These are phyloP conservation scores for Trachemys scripta DNA, from an alignment of 2,113 vertebrate species.

Conservation along the genomic window DNA sequence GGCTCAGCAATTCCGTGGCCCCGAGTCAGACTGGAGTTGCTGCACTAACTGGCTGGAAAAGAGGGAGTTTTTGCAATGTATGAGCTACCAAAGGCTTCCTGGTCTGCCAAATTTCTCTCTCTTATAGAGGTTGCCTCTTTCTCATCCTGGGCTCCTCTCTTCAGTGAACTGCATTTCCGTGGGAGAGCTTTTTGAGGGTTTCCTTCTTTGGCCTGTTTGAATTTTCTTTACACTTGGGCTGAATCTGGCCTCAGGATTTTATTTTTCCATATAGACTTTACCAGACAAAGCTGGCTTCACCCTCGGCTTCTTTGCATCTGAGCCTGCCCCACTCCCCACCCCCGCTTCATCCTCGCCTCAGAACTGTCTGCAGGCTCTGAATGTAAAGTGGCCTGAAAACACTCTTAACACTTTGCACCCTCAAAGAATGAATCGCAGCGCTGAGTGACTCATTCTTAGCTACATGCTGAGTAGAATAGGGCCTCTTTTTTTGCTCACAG, in stretches of 20 bases:
- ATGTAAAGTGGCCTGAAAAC: background rate
- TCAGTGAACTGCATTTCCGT: background rate
- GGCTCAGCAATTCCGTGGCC: background rate
- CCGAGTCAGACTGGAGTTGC: background rate
- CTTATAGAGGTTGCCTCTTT: background rate
- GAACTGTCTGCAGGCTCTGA: background rate
- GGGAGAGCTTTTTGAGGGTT: background rate
- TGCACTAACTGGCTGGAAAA: conserved; percentile 19
- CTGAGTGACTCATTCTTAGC: background rate
- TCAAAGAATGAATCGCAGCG: background rate
- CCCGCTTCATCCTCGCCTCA: background rate
- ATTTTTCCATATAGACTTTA: background rate
- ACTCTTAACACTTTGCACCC: background rate
- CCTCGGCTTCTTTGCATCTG: background rate
- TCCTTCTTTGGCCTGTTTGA: background rate
- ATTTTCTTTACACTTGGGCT: background rate
- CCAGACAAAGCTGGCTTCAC: background rate
- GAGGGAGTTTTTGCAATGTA: background rate
- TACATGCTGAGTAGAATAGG: background rate
- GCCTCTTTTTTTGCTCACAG: background rate
- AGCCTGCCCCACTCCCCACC: background rate
- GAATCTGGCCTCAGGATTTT: background rate
- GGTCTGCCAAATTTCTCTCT: background rate
- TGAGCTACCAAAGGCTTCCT: background rate
- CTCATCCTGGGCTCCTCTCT: background rate